A percentile compares a stretch with the other conserved stretches of the same genome.
Conservation (phyloP, 2,113 vertebrate species). For the Rhagologus leucostigma region DNA sequence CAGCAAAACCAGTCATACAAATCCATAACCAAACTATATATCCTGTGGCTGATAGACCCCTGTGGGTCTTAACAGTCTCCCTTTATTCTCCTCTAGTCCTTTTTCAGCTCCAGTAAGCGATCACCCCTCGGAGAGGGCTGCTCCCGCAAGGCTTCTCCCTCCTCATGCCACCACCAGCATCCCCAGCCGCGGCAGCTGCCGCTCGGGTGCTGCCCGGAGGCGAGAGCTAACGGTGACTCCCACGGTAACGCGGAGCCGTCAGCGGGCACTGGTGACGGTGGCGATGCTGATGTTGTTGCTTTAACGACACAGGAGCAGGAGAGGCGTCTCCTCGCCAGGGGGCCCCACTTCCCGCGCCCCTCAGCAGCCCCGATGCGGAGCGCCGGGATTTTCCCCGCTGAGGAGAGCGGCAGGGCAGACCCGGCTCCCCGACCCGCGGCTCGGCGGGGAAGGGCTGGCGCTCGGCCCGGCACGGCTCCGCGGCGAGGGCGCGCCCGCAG, state of each 20-base stretch:
- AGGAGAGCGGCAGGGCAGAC: fast-evolving
- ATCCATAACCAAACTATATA: neutral
- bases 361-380: neutral
- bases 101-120: neutral
- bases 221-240: neutral
- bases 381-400: neutral
- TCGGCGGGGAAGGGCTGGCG: too few species aligned
- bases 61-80: neutral
- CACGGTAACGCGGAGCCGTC: fast-evolving
- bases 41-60: fast-evolving
- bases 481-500: neutral
- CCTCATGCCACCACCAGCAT: neutral
- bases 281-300: neutral
- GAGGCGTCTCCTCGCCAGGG: neutral
- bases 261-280: fast-evolving
- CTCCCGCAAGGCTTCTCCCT: neutral
- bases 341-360: too few species aligned
- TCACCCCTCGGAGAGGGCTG: too few species aligned
- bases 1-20: neutral
- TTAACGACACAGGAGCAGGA: fast-evolving
- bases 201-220: too few species aligned
- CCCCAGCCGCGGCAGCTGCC: neutral
- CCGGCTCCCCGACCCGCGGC: fast-evolving
- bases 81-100: neutral
- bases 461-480: neutral